These are phyloP conservation scores for Sapayoa aenigma DNA, from an alignment of 2,113 vertebrate genomes.

Conservation along the genomic window DNA sequence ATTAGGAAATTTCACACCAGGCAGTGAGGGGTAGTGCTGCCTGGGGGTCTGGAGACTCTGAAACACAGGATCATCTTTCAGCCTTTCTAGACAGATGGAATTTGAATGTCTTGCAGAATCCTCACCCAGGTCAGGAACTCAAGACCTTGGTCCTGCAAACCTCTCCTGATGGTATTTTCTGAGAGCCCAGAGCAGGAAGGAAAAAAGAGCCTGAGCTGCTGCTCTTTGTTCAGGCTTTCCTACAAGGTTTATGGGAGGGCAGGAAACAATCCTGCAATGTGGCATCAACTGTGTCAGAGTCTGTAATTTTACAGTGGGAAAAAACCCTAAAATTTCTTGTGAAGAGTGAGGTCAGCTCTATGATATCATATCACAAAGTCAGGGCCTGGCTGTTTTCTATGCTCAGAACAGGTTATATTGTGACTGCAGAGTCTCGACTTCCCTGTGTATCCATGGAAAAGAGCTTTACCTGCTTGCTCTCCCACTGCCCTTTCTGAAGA, in stretches of 20 bases:
- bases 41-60: conserved; percentile 16
- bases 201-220: not conserved
- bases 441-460: accelerated
- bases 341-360: not conserved
- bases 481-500: not conserved
- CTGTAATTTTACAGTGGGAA: not conserved
- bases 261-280: not conserved
- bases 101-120: conserved; percentile 39
- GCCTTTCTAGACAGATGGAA: conserved; percentile 30
- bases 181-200: not conserved
- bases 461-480: not conserved
- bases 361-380: not conserved
- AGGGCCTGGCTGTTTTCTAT: not conserved
- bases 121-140: conserved; percentile 2
- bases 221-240: not conserved
- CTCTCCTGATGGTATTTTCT: not conserved
- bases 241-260: not conserved
- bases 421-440: not conserved
- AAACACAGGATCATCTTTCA: conserved; percentile 2
- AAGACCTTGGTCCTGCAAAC: not conserved
- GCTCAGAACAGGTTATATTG: not conserved
- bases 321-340: not conserved
- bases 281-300: not conserved
- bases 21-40: not conserved
- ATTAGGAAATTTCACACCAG: conserved; percentile 10